Evolutionary conservation across 2,888 invertebrate genomes (phyloP).

Genomic region (Melieria omissa): DNA sequence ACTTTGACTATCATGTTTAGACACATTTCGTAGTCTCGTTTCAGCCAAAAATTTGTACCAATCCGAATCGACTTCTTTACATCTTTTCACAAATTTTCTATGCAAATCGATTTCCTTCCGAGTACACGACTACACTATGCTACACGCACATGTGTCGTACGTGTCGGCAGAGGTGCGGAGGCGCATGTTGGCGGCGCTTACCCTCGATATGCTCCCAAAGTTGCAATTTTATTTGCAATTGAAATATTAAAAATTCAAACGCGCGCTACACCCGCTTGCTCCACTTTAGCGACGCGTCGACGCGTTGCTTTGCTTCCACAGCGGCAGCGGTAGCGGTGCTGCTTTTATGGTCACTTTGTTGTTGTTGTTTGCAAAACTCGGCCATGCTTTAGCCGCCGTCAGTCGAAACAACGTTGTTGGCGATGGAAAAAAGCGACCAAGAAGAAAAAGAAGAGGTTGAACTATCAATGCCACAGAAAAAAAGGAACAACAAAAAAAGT

Average conservation of each 20-base stretch:
- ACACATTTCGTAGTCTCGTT: no score
- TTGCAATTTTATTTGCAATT: constrained; percentile 34
- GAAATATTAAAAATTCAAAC: constrained; percentile 35
- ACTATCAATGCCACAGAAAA: no score
- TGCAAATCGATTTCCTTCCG: neutral
- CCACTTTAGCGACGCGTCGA: neutral
- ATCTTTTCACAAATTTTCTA: neutral
- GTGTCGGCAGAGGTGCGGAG: neutral
- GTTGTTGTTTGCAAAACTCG: neutral
- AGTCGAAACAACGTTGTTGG: no score
- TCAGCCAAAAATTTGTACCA: no score
- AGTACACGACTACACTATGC: neutral
- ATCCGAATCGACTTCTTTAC: neutral
- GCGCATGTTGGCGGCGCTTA: neutral
- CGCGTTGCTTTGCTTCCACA: constrained; percentile 8
- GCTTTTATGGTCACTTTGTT: no score
- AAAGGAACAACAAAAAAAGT: no score
- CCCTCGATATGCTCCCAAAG: neutral
- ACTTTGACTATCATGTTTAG: no score
- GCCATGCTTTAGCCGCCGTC: neutral
- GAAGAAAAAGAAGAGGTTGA: no score
- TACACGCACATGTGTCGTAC: neutral
- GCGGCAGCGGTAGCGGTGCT: neutral
- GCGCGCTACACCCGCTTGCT: neutral
- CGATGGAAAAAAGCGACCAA: no score